Conservation (phyloP, 1,140 invertebrate species). For the Hypsibius dujardini region DNA sequence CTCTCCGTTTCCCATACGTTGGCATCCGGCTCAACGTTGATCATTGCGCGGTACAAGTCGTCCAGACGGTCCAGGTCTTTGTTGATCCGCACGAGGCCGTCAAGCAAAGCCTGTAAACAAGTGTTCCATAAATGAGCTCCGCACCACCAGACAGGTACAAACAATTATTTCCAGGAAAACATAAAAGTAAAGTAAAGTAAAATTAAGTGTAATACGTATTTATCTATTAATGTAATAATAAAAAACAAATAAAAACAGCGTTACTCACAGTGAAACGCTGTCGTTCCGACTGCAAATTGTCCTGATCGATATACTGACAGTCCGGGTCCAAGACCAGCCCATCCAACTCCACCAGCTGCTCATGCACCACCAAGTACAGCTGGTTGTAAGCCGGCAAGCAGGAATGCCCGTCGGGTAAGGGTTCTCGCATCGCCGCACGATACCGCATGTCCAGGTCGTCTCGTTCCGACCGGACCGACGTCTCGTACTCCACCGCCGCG, state of each 20-base stretch:
- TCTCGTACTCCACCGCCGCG: neutral
- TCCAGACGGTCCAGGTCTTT: conserved; percentile 7
- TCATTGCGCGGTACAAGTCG: conserved; percentile 9
- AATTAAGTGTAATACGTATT: too few species aligned
- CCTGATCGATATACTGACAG: conserved; percentile 12
- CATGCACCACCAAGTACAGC: neutral
- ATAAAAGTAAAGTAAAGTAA: too few species aligned
- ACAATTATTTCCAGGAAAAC: too few species aligned
- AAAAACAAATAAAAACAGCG: neutral
- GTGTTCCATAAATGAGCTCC: too few species aligned
- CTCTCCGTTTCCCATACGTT: neutral
- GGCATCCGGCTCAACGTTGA: neutral
- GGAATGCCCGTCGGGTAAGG: neutral
- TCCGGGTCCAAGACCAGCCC: neutral
- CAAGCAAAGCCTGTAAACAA: neutral
- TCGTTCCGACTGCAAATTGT: neutral
- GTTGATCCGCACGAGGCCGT: conserved; percentile 6
- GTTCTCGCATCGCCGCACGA: conserved; percentile 1
- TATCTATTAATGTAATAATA: too few species aligned
- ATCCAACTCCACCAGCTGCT: conserved; percentile 7
- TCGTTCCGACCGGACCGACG: neutral
- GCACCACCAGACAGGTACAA: too few species aligned
- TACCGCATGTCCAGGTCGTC: neutral
- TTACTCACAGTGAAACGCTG: conserved; percentile 2
- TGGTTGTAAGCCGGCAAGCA: conserved; percentile 5